These are phyloP conservation scores for Isichthys henryi DNA, from an alignment of 2,113 vertebrate genomes.

Conservation along the genomic window DNA sequence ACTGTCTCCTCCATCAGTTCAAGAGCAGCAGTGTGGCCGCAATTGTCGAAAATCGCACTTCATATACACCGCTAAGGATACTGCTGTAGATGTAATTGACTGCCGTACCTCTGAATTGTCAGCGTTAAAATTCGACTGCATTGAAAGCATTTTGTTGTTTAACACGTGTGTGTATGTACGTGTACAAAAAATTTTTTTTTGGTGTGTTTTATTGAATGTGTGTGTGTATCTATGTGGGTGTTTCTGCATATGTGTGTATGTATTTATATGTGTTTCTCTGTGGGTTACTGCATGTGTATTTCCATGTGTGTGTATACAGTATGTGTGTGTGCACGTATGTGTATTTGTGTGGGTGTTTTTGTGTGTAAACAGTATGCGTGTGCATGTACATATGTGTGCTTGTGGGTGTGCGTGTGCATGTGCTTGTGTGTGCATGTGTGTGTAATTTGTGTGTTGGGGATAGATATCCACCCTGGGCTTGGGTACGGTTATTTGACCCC, in stretches of 20 bases:
- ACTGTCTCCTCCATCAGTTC: not conserved
- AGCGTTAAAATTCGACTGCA: not conserved
- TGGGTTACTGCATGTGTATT: not conserved
- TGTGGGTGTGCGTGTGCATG: not conserved
- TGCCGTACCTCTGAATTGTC: not conserved
- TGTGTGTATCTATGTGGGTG: not conserved
- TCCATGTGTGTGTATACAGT: not conserved
- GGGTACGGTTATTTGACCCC: not conserved
- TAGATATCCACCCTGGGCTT: not conserved
- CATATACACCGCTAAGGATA: not conserved
- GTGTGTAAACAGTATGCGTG: not conserved
- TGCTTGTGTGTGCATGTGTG: not conserved
- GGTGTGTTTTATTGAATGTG: too few relatives aligned
- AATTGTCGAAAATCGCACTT: not conserved
- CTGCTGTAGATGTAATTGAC: not conserved
- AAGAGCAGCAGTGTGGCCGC: not conserved
- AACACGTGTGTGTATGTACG: not conserved
- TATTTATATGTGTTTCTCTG: not conserved
- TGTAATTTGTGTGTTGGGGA: not conserved
- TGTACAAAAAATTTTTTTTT: too few relatives aligned
- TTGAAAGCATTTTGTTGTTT: not conserved
- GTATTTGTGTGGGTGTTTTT: too few relatives aligned
- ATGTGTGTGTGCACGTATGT: too few relatives aligned
- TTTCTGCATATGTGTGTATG: not conserved
- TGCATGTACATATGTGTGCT: not conserved